Conservation (phyloP, 2,888 invertebrate species). For the Saturnia pavonia region DNA sequence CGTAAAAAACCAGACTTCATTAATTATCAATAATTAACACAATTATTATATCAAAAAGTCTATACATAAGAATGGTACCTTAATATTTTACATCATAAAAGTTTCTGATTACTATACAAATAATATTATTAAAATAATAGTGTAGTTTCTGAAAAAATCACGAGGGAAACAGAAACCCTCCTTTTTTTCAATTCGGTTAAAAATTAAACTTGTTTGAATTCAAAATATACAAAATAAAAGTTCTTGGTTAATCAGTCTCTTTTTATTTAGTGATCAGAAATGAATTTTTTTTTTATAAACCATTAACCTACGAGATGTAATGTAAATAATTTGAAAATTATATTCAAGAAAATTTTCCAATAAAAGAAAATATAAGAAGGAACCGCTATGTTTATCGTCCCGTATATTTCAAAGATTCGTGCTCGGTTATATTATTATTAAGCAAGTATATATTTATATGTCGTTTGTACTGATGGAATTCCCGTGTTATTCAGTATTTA, state of each 20-base stretch:
- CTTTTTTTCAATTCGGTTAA: too few relatives aligned
- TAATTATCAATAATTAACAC: not conserved
- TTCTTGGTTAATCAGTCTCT: too few relatives aligned
- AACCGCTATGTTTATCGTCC: not conserved
- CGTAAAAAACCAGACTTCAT: too few relatives aligned
- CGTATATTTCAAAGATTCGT: not conserved
- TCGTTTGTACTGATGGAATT: constrained; percentile 39
- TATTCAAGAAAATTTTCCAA: not conserved
- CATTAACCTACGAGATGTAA: not conserved
- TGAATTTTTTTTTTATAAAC: too few relatives aligned
- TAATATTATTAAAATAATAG: too few relatives aligned
- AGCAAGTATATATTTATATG: not conserved
- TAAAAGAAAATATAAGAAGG: not conserved
- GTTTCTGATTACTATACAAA: too few relatives aligned
- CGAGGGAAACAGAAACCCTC: too few relatives aligned
- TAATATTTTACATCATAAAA: too few relatives aligned
- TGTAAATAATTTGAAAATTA: not conserved
- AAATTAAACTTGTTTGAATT: too few relatives aligned
- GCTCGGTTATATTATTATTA: not conserved
- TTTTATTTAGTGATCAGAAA: too few relatives aligned
- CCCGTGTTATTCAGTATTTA: constrained; percentile 43
- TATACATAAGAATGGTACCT: not conserved
- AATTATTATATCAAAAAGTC: not conserved
- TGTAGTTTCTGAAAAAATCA: too few relatives aligned
- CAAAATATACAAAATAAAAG: too few relatives aligned